phyloP scores from a whole-genome alignment of 2,888 invertebrate genomes.

The Bursaphelenchus okinawaensis region DNA sequence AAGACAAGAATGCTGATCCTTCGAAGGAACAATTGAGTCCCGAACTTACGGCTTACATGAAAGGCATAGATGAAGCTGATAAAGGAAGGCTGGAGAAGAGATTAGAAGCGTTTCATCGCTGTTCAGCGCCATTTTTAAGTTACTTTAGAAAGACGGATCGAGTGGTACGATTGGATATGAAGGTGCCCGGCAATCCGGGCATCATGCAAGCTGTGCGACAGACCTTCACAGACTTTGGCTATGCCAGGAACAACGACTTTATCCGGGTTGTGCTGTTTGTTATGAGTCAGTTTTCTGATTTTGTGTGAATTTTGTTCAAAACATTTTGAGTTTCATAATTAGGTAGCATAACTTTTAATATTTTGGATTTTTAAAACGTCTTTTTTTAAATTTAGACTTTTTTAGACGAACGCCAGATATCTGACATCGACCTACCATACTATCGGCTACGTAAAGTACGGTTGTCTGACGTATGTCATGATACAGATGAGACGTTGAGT shows the following conservation, averaged over 20 bases:
- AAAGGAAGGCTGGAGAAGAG: constrained; percentile 51
- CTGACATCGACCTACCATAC: constrained; percentile 33
- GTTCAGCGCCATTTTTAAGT: constrained; percentile 47
- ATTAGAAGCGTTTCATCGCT: constrained; percentile 43
- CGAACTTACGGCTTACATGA: constrained; percentile 44
- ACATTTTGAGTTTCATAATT: background rate
- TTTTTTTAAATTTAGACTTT: background rate
- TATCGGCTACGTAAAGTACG: constrained; percentile 33
- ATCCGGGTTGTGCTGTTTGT: constrained; percentile 40
- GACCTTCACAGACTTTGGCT: constrained; percentile 33
- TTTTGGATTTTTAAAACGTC: too few relatives aligned
- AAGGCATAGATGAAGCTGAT: constrained; percentile 53
- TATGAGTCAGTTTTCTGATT: constrained; percentile 21
- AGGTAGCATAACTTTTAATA: background rate
- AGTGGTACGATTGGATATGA: constrained; percentile 38
- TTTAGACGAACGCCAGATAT: constrained; percentile 29
- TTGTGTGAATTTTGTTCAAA: background rate
- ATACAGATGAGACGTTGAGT: constrained; percentile 31
- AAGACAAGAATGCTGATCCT: constrained; percentile 19
- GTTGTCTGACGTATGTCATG: constrained; percentile 31
- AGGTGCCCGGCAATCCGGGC: constrained; percentile 33
- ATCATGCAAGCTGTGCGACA: constrained; percentile 32
- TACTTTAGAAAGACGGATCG: constrained; percentile 46
- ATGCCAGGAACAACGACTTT: constrained; percentile 36
- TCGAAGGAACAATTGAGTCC: constrained; percentile 27